Percentiles rank a stretch among this genome's conserved stretches.
Evolutionary conservation across 2,113 vertebrate species (phyloP).

Genomic region (Pseudorectes ferrugineus): DNA sequence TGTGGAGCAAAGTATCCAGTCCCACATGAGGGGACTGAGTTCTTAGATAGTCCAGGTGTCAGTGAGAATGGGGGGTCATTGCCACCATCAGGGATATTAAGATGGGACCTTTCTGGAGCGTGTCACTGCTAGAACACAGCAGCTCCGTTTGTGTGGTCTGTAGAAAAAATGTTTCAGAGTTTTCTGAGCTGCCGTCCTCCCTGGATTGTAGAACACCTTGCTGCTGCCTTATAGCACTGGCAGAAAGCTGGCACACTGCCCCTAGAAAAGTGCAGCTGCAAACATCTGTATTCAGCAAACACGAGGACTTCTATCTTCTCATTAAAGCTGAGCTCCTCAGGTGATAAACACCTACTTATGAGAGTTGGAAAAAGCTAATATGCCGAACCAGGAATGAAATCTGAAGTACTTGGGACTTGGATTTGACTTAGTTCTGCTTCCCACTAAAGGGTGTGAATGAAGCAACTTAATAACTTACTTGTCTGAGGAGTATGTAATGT

Average conservation of each 20-base stretch:
- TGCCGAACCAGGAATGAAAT: neutral
- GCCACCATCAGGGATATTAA: neutral
- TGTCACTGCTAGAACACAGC: neutral
- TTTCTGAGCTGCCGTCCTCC: neutral
- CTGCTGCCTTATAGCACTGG: neutral
- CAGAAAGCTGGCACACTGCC: neutral
- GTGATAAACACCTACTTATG: neutral
- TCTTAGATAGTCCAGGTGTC: neutral
- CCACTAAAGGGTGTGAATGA: neutral
- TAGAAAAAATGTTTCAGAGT: neutral
- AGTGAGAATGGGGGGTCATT: neutral
- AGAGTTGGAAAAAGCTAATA: neutral
- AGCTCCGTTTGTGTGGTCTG: rapidly evolving
- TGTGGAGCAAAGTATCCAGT: rapidly evolving
- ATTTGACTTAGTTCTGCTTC: neutral
- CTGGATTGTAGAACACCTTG: neutral
- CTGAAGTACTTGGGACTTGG: neutral
- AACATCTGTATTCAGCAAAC: neutral
- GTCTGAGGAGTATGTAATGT: neutral
- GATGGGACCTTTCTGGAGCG: neutral
- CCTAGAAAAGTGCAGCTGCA: neutral
- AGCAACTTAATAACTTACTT: conserved; percentile 11
- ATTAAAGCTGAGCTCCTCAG: neutral
- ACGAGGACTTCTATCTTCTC: neutral
- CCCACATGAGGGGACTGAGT: neutral